Conservation (phyloP, 2,888 invertebrate genomes). For the Pantelozetes paolii region DNA sequence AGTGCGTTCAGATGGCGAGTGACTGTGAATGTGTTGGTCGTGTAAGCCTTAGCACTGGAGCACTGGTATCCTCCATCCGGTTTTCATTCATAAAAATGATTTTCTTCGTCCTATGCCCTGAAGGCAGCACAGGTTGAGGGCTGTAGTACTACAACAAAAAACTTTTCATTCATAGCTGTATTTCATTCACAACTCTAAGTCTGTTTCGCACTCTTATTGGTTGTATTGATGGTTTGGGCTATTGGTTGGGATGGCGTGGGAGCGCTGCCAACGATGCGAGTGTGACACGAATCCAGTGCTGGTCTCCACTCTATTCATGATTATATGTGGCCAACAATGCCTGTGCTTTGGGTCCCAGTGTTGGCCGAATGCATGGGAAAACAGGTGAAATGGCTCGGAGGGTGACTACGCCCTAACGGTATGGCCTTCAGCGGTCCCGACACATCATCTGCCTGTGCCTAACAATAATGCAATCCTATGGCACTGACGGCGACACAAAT, state of each 20-base stretch:
- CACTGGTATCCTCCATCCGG: constrained; percentile 32
- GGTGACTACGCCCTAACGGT: constrained; percentile 30
- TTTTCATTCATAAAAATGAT: constrained; percentile 40
- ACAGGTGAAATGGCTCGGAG: constrained; percentile 35
- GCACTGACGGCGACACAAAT: constrained; percentile 9
- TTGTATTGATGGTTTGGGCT: neutral
- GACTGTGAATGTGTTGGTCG: neutral
- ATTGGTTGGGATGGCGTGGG: constrained; percentile 37
- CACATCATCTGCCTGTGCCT: constrained; percentile 23
- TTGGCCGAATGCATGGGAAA: constrained; percentile 33
- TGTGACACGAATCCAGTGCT: constrained; percentile 20
- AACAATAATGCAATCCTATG: constrained; percentile 1
- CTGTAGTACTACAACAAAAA: constrained; percentile 28
- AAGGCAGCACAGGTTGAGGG: constrained; percentile 24
- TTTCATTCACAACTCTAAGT: constrained; percentile 9
- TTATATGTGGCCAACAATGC: constrained; percentile 11
- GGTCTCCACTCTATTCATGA: constrained; percentile 2
- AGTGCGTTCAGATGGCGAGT: constrained; percentile 14
- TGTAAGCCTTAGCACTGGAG: neutral
- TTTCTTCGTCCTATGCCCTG: constrained; percentile 29
- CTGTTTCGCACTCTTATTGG: constrained; percentile 18
- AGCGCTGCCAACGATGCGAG: constrained; percentile 36
- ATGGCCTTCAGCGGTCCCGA: constrained; percentile 33
- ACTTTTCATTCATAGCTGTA: constrained; percentile 30
- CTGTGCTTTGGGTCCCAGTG: neutral